Evolutionary conservation across 2,113 vertebrate genomes (phyloP).

Genomic region (Salvelinus fontinalis): DNA sequence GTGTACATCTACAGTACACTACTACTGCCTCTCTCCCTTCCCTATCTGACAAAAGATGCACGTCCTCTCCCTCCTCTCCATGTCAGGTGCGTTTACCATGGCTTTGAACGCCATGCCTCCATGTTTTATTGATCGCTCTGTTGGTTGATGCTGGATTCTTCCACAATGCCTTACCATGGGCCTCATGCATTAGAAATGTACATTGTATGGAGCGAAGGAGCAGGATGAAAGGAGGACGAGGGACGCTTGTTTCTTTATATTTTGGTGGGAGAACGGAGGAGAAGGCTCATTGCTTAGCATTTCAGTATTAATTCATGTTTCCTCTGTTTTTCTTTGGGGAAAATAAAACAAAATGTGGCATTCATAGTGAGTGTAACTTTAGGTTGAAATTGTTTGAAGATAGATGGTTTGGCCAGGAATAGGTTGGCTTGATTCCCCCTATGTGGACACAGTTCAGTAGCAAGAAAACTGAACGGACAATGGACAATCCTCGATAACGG

Average conservation of each 20-base stretch:
- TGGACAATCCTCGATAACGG: too few relatives aligned
- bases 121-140: constrained; percentile 79
- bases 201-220: constrained; percentile 19
- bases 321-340: constrained; percentile 1
- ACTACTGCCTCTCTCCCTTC: constrained; percentile 25
- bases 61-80: constrained; percentile 48
- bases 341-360: too few relatives aligned
- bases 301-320: constrained; percentile 30
- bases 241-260: constrained; percentile 36
- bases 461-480: too few relatives aligned
- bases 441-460: neutral
- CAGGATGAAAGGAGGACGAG: constrained; percentile 37
- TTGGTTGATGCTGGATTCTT: constrained; percentile 70
- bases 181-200: constrained; percentile 75
- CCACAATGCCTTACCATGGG: constrained; percentile 62
- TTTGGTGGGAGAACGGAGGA: constrained; percentile 35
- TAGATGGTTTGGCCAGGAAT: neutral
- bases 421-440: neutral
- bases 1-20: too few relatives aligned
- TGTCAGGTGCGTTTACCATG: constrained; percentile 73
- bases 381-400: neutral
- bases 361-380: neutral
- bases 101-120: constrained; percentile 70
- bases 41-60: constrained; percentile 60
- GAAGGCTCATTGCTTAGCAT: constrained; percentile 14